Percentiles rank a stretch among this genome's conserved stretches.
These are phyloP conservation scores for Actenoides hombroni DNA, from an alignment of 2,113 vertebrate species.

Conservation along the genomic window DNA sequence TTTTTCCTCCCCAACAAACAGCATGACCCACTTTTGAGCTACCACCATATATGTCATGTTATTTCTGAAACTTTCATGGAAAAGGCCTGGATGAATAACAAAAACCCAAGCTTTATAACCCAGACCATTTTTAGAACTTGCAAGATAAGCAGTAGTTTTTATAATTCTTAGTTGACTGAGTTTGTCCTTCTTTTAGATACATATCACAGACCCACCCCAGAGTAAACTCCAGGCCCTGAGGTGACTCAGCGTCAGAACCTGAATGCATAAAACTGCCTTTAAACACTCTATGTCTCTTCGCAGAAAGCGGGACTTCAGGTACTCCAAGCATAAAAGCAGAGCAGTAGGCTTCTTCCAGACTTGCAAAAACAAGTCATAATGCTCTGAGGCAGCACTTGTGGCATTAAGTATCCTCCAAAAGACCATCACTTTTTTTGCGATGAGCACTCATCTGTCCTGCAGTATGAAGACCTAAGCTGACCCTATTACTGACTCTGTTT, in stretches of 20 bases:
- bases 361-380: background rate
- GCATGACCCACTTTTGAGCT: background rate
- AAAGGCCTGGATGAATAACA: background rate
- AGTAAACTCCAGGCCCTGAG: background rate
- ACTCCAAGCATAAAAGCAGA: background rate
- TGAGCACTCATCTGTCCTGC: background rate
- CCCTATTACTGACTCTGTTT: background rate
- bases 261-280: background rate
- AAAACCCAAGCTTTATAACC: background rate
- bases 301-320: background rate
- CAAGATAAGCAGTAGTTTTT: background rate
- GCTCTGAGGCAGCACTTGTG: background rate
- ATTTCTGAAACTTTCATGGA: background rate
- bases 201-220: background rate
- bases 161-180: background rate
- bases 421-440: background rate
- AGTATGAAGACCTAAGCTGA: background rate
- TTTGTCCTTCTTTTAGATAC: background rate
- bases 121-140: background rate
- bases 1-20: background rate
- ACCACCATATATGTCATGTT: background rate
- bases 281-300: background rate
- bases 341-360: background rate
- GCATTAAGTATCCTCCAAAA: background rate
- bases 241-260: background rate